Percentiles rank a stretch among this genome's conserved stretches.
Conservation (phyloP, 2,113 vertebrate genomes). For the Sylvietta virens region DNA sequence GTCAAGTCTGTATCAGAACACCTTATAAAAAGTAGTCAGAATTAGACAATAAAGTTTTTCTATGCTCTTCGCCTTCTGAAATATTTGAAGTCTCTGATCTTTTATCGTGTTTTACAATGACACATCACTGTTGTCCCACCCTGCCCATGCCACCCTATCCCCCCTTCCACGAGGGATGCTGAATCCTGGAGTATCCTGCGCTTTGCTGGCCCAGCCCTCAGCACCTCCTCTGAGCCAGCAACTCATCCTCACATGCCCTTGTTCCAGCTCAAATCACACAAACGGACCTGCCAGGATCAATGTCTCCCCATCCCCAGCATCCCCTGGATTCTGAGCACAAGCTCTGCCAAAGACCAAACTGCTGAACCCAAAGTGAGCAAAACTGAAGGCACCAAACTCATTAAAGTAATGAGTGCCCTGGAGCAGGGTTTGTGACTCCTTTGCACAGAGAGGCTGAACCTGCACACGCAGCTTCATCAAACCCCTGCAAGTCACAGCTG, state of each 20-base stretch:
- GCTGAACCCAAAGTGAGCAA: neutral
- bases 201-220: neutral
- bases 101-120: no score
- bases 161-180: neutral
- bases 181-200: accelerated
- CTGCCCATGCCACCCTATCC: accelerated
- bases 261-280: neutral
- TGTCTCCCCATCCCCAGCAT: neutral
- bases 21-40: no score
- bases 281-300: neutral
- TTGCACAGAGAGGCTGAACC: neutral
- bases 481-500: neutral
- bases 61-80: no score
- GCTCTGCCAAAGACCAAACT: neutral
- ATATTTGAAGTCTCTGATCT: no score
- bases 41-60: no score
- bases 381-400: neutral
- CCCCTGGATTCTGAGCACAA: neutral
- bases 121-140: neutral
- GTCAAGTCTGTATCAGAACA: no score
- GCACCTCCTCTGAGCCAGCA: neutral
- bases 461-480: accelerated
- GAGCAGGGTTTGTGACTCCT: neutral
- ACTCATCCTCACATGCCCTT: neutral
- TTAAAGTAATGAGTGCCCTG: neutral